Conservation (phyloP, 2,113 vertebrate genomes). For the Vulpes lagopus region DNA sequence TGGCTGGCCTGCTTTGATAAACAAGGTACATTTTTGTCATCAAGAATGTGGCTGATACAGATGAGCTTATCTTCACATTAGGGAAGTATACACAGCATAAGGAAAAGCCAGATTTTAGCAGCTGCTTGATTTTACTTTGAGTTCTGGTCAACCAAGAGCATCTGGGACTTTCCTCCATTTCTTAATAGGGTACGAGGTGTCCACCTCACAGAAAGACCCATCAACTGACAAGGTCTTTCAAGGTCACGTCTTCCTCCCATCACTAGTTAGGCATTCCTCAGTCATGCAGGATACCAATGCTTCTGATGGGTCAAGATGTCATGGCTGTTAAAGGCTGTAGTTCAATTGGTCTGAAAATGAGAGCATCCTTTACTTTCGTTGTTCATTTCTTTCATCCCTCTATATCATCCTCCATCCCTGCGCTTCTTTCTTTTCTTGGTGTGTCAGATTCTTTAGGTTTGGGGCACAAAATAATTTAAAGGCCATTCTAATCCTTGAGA, state of each 20-base stretch:
- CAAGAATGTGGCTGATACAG: constrained; percentile 9
- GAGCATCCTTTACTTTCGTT: background rate
- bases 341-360: constrained; percentile 16
- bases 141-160: constrained; percentile 55
- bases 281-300: background rate
- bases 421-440: background rate
- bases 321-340: background rate
- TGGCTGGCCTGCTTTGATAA: constrained; percentile 52
- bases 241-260: background rate
- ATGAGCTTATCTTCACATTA: constrained; percentile 58
- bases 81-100: constrained; percentile 56
- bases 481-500: background rate
- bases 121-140: constrained; percentile 66
- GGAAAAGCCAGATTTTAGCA: constrained; percentile 72
- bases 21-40: constrained; percentile 70
- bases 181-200: constrained; percentile 37
- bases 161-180: constrained; percentile 69
- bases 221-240: background rate
- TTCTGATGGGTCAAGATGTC: background rate
- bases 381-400: background rate
- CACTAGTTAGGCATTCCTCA: background rate
- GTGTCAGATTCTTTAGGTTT: background rate
- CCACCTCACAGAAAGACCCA: constrained; percentile 28
- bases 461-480: background rate
- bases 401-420: background rate